These are phyloP conservation scores for Amphiprion ocellaris DNA, from an alignment of 2,113 vertebrate species.

Conservation along the genomic window DNA sequence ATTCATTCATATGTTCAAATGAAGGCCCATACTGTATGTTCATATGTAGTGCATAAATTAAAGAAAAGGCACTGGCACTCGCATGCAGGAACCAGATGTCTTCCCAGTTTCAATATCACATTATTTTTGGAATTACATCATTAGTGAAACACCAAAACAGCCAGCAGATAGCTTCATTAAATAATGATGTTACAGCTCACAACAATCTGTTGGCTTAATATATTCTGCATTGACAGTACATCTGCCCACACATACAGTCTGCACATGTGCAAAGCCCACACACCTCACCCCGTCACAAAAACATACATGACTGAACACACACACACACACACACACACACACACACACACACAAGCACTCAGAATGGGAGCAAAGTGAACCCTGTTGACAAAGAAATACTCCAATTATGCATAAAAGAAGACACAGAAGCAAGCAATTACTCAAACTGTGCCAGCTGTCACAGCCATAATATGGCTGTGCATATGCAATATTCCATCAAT, in stretches of 20 bases:
- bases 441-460: constrained; percentile 73
- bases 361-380: constrained; percentile 35
- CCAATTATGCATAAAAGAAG: constrained; percentile 71
- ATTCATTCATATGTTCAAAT: background rate
- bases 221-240: constrained; percentile 42
- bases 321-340: background rate
- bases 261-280: constrained; percentile 19
- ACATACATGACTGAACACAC: background rate
- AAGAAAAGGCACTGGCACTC: background rate
- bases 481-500: constrained; percentile 67
- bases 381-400: constrained; percentile 60
- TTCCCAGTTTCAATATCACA: constrained; percentile 14
- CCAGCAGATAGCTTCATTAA: constrained; percentile 52
- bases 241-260: constrained; percentile 20
- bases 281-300: background rate
- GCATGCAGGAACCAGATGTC: constrained; percentile 26
- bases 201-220: constrained; percentile 42
- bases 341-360: background rate
- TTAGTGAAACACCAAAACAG: constrained; percentile 44
- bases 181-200: constrained; percentile 39
- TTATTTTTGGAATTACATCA: constrained; percentile 55
- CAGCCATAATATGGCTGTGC: constrained; percentile 58
- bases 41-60: constrained; percentile 24
- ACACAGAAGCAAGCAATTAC: constrained; percentile 67
- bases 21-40: background rate